Conservation (phyloP, 37 sponge, comb jelly and placozoan species). For the Halisarca cf. caerulea region DNA sequence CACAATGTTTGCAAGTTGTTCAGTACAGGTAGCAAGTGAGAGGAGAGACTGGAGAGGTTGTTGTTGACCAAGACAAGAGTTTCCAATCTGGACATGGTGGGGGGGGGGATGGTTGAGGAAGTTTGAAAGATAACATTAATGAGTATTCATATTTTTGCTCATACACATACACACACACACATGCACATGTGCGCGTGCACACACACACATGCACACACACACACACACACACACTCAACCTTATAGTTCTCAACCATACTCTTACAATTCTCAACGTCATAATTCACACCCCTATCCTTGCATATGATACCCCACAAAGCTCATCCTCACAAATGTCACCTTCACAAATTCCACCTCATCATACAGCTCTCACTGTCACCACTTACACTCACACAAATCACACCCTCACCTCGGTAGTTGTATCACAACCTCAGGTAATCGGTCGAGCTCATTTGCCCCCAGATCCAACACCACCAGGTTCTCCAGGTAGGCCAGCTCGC, state of each 20-base stretch:
- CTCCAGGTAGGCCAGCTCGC: neutral
- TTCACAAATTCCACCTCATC: too few species aligned
- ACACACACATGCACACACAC: neutral
- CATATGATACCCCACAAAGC: neutral
- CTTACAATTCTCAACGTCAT: too few species aligned
- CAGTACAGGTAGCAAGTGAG: neutral
- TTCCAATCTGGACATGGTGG: slow-evolving; percentile 1
- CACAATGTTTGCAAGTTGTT: slow-evolving; percentile 5
- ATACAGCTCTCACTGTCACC: too few species aligned
- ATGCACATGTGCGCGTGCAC: neutral
- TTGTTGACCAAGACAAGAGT: slow-evolving; percentile 8
- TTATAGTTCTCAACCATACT: neutral
- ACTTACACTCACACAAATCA: too few species aligned
- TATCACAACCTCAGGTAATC: slow-evolving; percentile 16
- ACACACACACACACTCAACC: neutral
- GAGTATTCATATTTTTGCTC: too few species aligned
- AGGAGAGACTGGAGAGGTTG: slow-evolving; percentile 10
- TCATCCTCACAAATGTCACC: too few species aligned
- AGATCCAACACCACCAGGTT: neutral
- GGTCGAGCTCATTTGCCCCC: neutral
- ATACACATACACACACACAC: too few species aligned
- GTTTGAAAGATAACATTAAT: too few species aligned
- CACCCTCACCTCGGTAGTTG: neutral
- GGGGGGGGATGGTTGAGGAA: too few species aligned
- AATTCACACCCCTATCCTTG: too few species aligned